Base-by-base conservation (phyloP, 2,113 vertebrate species). In the Bothrops jararaca region DNA sequence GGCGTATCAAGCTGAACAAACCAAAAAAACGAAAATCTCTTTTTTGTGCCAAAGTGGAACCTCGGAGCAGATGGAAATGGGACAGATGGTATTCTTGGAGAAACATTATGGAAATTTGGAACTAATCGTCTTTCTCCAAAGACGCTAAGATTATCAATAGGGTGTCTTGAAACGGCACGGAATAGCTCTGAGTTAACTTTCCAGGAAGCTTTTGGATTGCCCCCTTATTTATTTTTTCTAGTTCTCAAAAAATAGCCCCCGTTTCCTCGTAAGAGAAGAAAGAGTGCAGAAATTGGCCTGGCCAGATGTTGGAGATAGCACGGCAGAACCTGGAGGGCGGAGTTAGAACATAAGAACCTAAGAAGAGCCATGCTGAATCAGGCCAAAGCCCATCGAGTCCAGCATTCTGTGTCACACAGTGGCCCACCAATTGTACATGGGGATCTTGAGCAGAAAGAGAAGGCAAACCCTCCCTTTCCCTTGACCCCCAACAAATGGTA, bases 41-140 rank as follows among this genome's bases (percentile, higher is more conserved):
- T 56, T 23, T 54, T 23, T 42, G 24, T 20, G 13, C 5, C 5
- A 0, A 5, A 56, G 0, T 0, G 22, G 91, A 42, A 8, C 0
- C 1, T n/a, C 24, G 18, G 57, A 64, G 22, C 94, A 74, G 89
- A 34, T 0, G 0, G 64, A 89, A 88, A 88, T n/a, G 56, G 12
- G 26, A 48, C 86, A 92, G 86, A 88, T 88, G 91, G n/a, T 50
- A 58, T 57, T 88, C 86, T 52, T 45, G 18, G 7, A 12, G 90
- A 58, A 48, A n/a, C 52, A 91, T 91, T 22, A 74, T n/a, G 90
- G 88, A 29, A 39, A 93, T 88, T 58, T 13, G 39, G 54, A 39
- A 93, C 88, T 29, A 39, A 85, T 4, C 12, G 69, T 54, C 5
- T 50, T 53, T 91, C 45, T 56, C 20, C 74, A 74, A 88, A n/a